phyloP scores from a whole-genome alignment of 2,797 vertebrate species.

The Ceryle rudis region DNA sequence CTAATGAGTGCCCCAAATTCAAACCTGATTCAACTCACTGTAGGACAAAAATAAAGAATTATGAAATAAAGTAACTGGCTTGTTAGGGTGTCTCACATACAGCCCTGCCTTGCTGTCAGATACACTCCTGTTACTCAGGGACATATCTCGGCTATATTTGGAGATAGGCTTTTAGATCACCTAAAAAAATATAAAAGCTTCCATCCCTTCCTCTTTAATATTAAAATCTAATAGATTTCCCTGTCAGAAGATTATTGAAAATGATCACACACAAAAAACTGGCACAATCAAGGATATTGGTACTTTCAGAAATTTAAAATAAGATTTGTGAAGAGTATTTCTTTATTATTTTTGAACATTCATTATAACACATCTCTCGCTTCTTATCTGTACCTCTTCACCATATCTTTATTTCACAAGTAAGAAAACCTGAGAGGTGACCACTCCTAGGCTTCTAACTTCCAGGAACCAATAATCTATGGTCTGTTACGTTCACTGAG shows the following conservation, averaged over 20 bases:
- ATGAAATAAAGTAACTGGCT: not conserved
- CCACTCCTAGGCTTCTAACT: not conserved
- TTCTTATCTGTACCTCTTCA: not conserved
- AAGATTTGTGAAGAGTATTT: not conserved
- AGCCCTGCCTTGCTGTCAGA: not conserved
- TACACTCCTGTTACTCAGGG: not conserved
- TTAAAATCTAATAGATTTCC: not conserved
- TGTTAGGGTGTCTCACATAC: not conserved
- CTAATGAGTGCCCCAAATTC: conserved; percentile 13
- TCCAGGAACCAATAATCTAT: not conserved
- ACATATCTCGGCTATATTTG: not conserved
- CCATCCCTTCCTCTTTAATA: not conserved
- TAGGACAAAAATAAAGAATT: conserved; percentile 11
- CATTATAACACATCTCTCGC: not conserved
- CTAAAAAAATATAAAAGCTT: not conserved
- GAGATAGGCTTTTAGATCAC: not conserved
- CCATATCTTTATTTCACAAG: not conserved
- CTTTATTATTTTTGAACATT: not conserved
- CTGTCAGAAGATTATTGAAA: not conserved
- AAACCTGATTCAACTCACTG: not conserved
- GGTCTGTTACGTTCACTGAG: not conserved
- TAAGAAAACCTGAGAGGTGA: not conserved
- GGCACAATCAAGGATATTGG: not conserved
- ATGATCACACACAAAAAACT: not conserved
- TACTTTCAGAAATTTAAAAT: not conserved